Evolutionary conservation across 2,888 invertebrate species (phyloP), one percentile per base, ranked within the genome.

Genomic region (Eremobia ochroleuca): DNA sequence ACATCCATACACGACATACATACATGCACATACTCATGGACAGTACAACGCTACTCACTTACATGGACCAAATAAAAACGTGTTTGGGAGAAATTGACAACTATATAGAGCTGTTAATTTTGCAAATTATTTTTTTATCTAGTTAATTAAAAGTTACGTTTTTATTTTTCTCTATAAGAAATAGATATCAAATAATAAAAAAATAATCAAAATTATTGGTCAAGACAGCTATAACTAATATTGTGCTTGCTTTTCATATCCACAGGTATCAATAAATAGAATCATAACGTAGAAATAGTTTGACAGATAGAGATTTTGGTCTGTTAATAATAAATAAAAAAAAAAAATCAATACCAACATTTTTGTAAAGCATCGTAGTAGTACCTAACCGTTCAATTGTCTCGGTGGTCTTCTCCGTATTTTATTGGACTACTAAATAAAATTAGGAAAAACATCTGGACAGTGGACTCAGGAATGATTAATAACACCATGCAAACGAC

Each of bases 11-110:
- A 80, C 74, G 79, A 62, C 82, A 76, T 76, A 73, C 81, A 75
- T 75, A 77, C 65, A 64, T 43, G 34, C 31, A 70, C 76, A 73
- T 89, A 89, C 89, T 87, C 88, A 86, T 86, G 88, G 92, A 92
- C 94, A 81, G 73, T 67, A 83, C 83, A 93, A 90, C 90, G 95
- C 94, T 93, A 94, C 96, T 93, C 94, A 92, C 93, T 94, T 95
- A 94, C 95, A 93, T 87, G 89, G 90, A 93, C 92, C 91, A 90
- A 92, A 89, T 85, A 94, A 95, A 94, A 91, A 91, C 89, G 88
- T 83, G 91, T 90, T 91, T 87, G 85, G 89, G 90, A 91, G 91
- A 91, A 90, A 89, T 88, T 86, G 62, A 82, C 87, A 86, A 81
- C 1, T 88, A 0, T 91, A 88, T 86, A 89, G 94, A 95, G 96